These are phyloP conservation scores for Epinephelus malabaricus DNA, from an alignment of 2,797 vertebrate species.

Conservation along the genomic window DNA sequence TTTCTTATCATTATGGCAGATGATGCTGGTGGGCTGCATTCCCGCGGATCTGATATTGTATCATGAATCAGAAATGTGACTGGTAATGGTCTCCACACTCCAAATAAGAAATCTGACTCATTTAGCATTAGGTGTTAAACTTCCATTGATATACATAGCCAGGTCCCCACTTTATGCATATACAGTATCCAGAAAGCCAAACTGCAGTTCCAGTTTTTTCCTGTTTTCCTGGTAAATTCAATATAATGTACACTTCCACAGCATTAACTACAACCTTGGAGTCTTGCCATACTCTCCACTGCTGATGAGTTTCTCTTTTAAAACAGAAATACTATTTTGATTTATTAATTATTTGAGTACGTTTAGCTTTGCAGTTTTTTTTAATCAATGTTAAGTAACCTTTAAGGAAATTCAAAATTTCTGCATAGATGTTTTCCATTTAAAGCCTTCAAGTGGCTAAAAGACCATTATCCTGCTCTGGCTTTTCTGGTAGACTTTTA, in stretches of 20 bases:
- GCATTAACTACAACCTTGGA: background rate
- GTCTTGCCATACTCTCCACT: background rate
- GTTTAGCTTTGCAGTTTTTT: background rate
- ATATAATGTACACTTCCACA: background rate
- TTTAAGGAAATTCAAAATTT: background rate
- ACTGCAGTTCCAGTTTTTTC: background rate
- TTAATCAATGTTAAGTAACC: background rate
- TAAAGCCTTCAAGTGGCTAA: background rate
- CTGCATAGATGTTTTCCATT: background rate
- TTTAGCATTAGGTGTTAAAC: background rate
- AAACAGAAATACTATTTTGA: background rate
- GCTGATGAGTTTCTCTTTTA: background rate
- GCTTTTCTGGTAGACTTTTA: background rate
- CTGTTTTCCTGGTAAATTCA: background rate
- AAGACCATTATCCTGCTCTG: background rate
- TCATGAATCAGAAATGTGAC: background rate
- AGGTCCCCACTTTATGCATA: conserved; percentile 1
- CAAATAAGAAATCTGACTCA: background rate
- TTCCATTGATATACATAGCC: background rate
- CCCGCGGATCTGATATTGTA: background rate
- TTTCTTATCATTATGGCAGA: conserved; percentile 10
- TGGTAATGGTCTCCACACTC: background rate
- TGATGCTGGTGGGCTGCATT: background rate
- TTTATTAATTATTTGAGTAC: too few relatives aligned
- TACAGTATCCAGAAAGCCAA: background rate